Evolutionary conservation across 2,888 invertebrate genomes (phyloP).

Genomic region (Tenthredo amoena): DNA sequence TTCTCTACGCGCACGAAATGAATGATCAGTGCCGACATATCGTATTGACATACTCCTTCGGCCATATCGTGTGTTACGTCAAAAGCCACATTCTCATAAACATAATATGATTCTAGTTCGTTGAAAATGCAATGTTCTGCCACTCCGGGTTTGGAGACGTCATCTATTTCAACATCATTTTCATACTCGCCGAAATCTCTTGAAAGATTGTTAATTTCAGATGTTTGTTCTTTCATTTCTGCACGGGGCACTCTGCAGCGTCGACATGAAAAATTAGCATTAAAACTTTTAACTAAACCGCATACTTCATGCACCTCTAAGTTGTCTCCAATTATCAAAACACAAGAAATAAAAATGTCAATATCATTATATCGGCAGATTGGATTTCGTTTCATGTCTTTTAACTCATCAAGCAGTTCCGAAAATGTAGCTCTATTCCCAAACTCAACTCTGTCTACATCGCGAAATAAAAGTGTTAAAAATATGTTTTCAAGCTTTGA

Average conservation of each 20-base stretch:
- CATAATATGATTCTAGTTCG: constrained; percentile 55
- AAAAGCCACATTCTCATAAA: constrained; percentile 53
- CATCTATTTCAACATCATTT: constrained; percentile 49
- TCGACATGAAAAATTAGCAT: constrained; percentile 47
- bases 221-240: constrained; percentile 24
- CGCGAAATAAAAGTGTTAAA: constrained; percentile 23
- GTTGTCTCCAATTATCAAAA: constrained; percentile 58
- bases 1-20: constrained; percentile 45
- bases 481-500: constrained; percentile 43
- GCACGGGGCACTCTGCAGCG: constrained; percentile 58
- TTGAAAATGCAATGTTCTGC: constrained; percentile 55
- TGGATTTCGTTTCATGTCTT: constrained; percentile 10
- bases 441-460: background rate
- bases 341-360: constrained; percentile 52
- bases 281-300: constrained; percentile 57
- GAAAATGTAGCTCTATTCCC: background rate
- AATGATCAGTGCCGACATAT: constrained; percentile 56
- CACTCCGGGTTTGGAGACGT: constrained; percentile 42
- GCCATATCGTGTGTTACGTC: constrained; percentile 59
- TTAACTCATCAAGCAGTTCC: background rate
- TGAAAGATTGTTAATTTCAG: constrained; percentile 8
- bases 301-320: constrained; percentile 56
- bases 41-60: constrained; percentile 57
- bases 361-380: background rate
- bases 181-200: constrained; percentile 56